phyloP scores from a whole-genome alignment of 2,888 invertebrate species.

The Callimorpha dominula region DNA sequence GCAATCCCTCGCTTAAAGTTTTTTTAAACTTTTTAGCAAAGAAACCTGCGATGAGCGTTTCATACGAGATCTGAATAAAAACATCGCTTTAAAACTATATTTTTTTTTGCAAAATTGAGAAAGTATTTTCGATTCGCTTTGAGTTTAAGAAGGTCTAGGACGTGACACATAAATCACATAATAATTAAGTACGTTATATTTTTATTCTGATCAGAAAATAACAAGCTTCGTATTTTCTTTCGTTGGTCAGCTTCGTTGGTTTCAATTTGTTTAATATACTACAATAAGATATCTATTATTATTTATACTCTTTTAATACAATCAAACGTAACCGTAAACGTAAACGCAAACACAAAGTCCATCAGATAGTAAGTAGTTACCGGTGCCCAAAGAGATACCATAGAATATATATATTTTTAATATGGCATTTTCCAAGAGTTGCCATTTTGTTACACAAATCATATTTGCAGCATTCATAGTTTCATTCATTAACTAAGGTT shows the following conservation, averaged over 20 bases:
- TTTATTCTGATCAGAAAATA: too few relatives aligned
- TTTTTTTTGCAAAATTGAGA: slow-evolving; percentile 14
- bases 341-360: too few relatives aligned
- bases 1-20: slow-evolving; percentile 62
- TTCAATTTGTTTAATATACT: too few relatives aligned
- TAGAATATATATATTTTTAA: too few relatives aligned
- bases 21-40: slow-evolving; percentile 58
- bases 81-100: slow-evolving; percentile 33
- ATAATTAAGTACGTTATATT: background rate
- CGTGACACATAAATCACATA: background rate
- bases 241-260: too few relatives aligned
- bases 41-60: slow-evolving; percentile 50
- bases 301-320: too few relatives aligned
- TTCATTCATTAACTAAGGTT: background rate
- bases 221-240: too few relatives aligned
- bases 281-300: too few relatives aligned
- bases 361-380: background rate
- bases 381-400: background rate
- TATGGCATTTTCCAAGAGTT: background rate
- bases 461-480: background rate
- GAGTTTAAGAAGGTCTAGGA: background rate
- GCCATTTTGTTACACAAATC: background rate
- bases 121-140: background rate
- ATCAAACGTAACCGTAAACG: background rate
- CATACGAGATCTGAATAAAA: slow-evolving; percentile 28